Percentiles rank a stretch among this genome's conserved stretches.
Conservation (phyloP, 2,888 invertebrate genomes). For the Euphydryas editha region DNA sequence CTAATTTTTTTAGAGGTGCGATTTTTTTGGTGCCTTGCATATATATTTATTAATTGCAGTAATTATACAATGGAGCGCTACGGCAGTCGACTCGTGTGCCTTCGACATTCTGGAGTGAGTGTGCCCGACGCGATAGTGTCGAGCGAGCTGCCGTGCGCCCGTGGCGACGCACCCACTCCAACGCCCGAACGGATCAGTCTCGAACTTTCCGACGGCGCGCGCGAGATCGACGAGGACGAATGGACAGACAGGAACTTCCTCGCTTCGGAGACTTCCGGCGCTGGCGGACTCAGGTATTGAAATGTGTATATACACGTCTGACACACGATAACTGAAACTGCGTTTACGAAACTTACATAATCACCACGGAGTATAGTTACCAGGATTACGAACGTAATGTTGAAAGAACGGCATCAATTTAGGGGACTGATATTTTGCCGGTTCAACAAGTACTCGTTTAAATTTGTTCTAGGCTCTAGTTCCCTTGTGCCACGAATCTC, state of each 20-base stretch:
- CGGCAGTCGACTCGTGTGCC: slow-evolving; percentile 68
- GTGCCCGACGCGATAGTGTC: slow-evolving; percentile 54
- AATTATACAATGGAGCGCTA: slow-evolving; percentile 73
- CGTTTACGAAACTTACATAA: too few relatives aligned
- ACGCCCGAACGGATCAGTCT: slow-evolving; percentile 73
- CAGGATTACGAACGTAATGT: too few relatives aligned
- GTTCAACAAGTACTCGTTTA: too few relatives aligned
- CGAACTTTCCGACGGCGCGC: slow-evolving; percentile 67
- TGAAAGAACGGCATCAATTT: too few relatives aligned
- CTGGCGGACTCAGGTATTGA: slow-evolving; percentile 67
- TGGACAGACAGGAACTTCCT: slow-evolving; percentile 97
- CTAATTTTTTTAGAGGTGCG: too few relatives aligned
- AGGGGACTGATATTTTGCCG: too few relatives aligned
- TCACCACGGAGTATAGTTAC: too few relatives aligned
- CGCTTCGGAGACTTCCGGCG: slow-evolving; percentile 86
- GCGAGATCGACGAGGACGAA: slow-evolving; percentile 96
- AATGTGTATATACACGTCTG: too few relatives aligned
- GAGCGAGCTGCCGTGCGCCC: slow-evolving; percentile 34
- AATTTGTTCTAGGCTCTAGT: too few relatives aligned
- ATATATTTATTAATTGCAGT: slow-evolving; percentile 52
- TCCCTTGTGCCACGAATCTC: too few relatives aligned
- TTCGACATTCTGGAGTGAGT: slow-evolving; percentile 65
- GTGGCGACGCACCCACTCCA: slow-evolving; percentile 39
- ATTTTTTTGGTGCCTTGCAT: too few relatives aligned
- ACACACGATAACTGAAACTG: too few relatives aligned